These are phyloP conservation scores for Myotis pilosus DNA, from an alignment of 2,797 vertebrate species.

Conservation along the genomic window DNA sequence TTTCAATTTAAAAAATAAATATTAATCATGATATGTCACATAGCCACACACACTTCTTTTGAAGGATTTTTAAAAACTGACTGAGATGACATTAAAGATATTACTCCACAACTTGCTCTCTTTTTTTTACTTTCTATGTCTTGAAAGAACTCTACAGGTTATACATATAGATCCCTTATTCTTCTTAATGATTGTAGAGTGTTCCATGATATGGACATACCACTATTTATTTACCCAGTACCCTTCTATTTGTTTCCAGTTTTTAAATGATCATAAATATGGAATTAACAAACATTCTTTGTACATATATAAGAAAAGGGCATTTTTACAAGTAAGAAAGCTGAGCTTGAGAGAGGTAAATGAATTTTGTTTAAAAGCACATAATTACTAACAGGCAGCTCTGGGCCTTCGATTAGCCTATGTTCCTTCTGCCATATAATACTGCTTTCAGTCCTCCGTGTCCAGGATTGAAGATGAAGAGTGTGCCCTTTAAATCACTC, in stretches of 20 bases:
- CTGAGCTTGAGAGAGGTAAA: neutral
- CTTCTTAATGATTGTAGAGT: neutral
- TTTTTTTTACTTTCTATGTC: neutral
- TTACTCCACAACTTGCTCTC: neutral
- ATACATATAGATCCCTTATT: neutral
- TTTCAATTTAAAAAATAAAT: slow-evolving; percentile 35
- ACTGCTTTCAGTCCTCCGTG: neutral
- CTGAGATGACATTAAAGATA: neutral
- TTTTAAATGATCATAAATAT: neutral
- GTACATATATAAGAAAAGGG: neutral
- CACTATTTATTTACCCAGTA: neutral
- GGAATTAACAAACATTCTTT: neutral
- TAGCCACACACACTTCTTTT: neutral
- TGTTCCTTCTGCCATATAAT: neutral
- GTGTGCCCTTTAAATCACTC: neutral
- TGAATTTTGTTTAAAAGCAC: neutral
- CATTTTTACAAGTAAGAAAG: neutral
- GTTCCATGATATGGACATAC: neutral
- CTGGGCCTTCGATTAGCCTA: neutral
- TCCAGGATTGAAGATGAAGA: neutral
- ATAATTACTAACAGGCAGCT: neutral
- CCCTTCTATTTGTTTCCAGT: neutral
- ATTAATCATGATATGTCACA: neutral
- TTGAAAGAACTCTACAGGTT: neutral
- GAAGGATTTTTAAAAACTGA: neutral